Percentiles rank a stretch among this genome's conserved stretches.
Conservation (phyloP, 2,797 vertebrate species). For the Sternotherus odoratus region DNA sequence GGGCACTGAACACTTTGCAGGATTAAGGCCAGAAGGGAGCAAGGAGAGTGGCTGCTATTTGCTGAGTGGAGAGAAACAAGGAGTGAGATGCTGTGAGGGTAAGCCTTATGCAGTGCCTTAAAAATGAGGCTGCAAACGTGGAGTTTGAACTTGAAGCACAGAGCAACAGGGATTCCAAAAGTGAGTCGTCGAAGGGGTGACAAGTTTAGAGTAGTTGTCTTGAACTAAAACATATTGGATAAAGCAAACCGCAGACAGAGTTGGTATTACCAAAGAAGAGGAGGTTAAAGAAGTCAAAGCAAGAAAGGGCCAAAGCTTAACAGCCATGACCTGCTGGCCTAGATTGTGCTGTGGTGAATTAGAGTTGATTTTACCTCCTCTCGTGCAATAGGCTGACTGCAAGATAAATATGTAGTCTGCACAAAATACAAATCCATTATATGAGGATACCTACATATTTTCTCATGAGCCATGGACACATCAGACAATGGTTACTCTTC, state of each 20-base stretch:
- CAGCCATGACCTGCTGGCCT: background rate
- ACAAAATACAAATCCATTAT: background rate
- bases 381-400: background rate
- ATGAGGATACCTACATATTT: background rate
- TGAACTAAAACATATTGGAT: background rate
- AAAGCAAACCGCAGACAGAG: background rate
- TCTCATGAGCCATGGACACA: background rate
- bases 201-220: background rate
- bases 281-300: background rate
- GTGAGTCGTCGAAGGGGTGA: background rate
- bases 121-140: background rate
- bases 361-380: background rate
- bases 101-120: background rate
- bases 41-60: background rate
- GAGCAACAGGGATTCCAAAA: background rate
- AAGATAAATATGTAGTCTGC: slow-evolving; percentile 6
- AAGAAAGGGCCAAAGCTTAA: background rate
- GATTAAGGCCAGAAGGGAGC: background rate
- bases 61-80: background rate
- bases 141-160: background rate
- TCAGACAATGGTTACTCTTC: background rate
- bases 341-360: background rate
- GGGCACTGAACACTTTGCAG: background rate
- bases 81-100: background rate
- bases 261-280: background rate